phyloP scores from a whole-genome alignment of 53 echinoderm and acorn worm genomes.

The Arbacia lixula region DNA sequence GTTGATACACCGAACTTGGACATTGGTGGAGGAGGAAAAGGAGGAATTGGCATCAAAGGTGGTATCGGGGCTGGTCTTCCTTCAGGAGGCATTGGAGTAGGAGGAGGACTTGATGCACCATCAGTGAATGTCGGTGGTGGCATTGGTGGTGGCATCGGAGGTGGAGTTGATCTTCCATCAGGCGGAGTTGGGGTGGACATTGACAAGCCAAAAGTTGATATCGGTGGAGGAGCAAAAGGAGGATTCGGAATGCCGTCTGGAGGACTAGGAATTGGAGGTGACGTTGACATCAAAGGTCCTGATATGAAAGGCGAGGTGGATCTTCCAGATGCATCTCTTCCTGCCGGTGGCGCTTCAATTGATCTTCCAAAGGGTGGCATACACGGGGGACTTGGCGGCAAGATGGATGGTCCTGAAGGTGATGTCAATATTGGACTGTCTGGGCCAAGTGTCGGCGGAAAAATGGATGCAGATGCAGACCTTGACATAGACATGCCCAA shows the following conservation, averaged over 20 bases:
- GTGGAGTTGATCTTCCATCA: constrained; percentile 21
- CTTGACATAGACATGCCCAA: too few species aligned
- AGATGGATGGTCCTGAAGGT: too few species aligned
- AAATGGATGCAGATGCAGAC: too few species aligned
- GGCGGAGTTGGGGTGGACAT: constrained; percentile 60
- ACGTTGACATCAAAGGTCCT: too few species aligned
- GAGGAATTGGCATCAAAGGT: constrained; percentile 43
- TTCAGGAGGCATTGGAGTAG: constrained; percentile 18
- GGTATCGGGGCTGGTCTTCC: constrained; percentile 52
- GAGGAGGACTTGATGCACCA: constrained; percentile 57
- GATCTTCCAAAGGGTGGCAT: too few species aligned
- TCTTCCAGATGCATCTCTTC: too few species aligned
- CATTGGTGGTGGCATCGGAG: too few species aligned
- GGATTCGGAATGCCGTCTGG: constrained; percentile 43
- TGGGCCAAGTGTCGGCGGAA: too few species aligned
- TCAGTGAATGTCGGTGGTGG: constrained; percentile 16
- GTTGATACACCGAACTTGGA: constrained; percentile 22
- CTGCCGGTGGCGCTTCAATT: constrained; percentile 18
- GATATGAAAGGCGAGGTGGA: constrained; percentile 2
- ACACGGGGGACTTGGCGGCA: too few species aligned
- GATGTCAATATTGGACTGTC: too few species aligned
- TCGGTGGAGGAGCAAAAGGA: constrained; percentile 27
- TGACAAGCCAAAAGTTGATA: constrained; percentile 4
- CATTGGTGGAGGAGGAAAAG: constrained; percentile 21
- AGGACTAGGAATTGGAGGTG: constrained; percentile 40